Evolutionary conservation across 1,140 invertebrate genomes (phyloP).

Genomic region (Aradophagus sp.): DNA sequence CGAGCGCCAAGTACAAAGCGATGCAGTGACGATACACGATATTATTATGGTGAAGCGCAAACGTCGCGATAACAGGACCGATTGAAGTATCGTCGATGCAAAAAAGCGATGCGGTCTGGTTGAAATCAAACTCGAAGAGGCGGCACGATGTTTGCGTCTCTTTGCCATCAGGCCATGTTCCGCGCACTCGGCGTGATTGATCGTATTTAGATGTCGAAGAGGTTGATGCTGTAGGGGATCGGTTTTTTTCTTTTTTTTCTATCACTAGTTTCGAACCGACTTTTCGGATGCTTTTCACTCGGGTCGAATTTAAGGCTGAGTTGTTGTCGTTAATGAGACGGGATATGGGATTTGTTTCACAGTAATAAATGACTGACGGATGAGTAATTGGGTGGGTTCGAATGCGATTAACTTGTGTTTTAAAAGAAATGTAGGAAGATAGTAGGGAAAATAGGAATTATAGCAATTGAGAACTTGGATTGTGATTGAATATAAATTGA

Average conservation of each 20-base stretch:
- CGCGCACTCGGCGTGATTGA: slow-evolving; percentile 20
- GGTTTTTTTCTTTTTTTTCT: slow-evolving; percentile 15
- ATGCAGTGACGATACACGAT: slow-evolving; percentile 35
- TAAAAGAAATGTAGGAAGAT: too few relatives aligned
- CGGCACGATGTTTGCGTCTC: slow-evolving; percentile 18
- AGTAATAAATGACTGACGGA: too few relatives aligned
- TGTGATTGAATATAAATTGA: too few relatives aligned
- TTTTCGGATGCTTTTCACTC: slow-evolving; percentile 6
- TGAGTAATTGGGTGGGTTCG: too few relatives aligned
- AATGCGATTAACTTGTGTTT: too few relatives aligned
- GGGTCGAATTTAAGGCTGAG: slow-evolving; percentile 1
- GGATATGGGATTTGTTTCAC: neutral
- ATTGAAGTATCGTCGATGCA: slow-evolving; percentile 38
- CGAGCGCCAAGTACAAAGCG: too few relatives aligned
- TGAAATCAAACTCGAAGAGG: slow-evolving; percentile 30
- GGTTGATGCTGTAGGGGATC: slow-evolving; percentile 23
- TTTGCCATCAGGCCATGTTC: slow-evolving; percentile 3
- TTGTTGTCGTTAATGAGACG: slow-evolving; percentile 7
- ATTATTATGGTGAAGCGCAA: slow-evolving; percentile 24
- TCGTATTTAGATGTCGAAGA: slow-evolving; percentile 35
- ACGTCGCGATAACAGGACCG: slow-evolving; percentile 28
- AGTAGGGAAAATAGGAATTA: too few relatives aligned
- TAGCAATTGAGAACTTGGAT: too few relatives aligned
- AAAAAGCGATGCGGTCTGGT: slow-evolving; percentile 13
- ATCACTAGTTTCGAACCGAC: neutral